Conservation (phyloP, 2,797 vertebrate genomes). For the Pagetopsis macropterus region DNA sequence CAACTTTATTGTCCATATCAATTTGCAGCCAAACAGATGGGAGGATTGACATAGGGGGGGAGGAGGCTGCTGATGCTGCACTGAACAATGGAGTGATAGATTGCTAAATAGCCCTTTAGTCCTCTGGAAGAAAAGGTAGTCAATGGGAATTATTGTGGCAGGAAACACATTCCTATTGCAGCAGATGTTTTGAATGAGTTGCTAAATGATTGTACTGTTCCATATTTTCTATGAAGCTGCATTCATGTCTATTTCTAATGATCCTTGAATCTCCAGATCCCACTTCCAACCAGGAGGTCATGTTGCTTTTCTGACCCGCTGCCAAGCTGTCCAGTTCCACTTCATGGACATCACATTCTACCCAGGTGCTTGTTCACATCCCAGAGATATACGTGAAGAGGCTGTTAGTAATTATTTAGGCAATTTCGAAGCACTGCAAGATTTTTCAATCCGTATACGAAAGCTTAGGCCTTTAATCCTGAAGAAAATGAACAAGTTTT, state of each 20-base stretch:
- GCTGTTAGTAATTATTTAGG: conserved; percentile 35
- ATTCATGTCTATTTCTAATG: conserved; percentile 50
- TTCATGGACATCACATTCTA: conserved; percentile 49
- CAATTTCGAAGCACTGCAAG: conserved; percentile 6
- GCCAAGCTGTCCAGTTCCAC: conserved; percentile 56
- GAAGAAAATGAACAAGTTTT: conserved; percentile 25
- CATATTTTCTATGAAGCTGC: conserved; percentile 13
- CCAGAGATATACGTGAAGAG: conserved; percentile 33
- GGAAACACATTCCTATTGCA: background rate
- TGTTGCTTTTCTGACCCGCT: conserved; percentile 40
- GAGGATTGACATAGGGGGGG: conserved; percentile 42
- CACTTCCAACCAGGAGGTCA: conserved; percentile 29
- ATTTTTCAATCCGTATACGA: conserved; percentile 9
- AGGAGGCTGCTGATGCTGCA: conserved; percentile 29
- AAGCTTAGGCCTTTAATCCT: background rate
- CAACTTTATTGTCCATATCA: conserved; percentile 35
- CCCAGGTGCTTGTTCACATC: conserved; percentile 27
- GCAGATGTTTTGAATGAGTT: background rate
- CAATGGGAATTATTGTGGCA: conserved; percentile 10
- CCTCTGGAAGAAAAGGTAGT: background rate
- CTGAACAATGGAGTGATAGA: conserved; percentile 37
- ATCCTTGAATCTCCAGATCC: conserved; percentile 56
- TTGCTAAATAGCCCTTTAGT: conserved; percentile 19
- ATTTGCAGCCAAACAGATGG: conserved; percentile 53
- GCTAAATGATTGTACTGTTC: background rate